Evolutionary conservation across 2,113 vertebrate species (phyloP), one percentile per base, ranked within the genome.

Genomic region (Pardalotus punctatus): DNA sequence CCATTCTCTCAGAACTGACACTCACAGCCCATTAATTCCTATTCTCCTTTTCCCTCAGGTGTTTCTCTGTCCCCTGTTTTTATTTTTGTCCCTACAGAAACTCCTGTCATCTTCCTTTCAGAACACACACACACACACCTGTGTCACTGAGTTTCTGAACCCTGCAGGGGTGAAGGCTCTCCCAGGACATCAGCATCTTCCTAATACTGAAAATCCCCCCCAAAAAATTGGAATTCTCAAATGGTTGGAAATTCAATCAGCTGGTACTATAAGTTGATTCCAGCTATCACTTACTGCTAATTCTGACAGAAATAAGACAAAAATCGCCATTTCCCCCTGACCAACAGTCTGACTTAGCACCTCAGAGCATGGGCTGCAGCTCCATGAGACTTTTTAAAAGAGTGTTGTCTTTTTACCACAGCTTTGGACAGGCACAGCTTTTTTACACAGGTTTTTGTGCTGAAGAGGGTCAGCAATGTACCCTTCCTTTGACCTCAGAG

Each of bases 121-220:
- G 17, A 19, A 6, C 45, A 60, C 4, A 56, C 4, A 22, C 53
- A 60, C 8, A 38, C 21, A 42, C 3, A 33, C 0, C 0, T 7
- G 4, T 28, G 21, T 11, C 28, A n/a, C 3, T 21, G 25, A 40
- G 28, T 15, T 47, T 64, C 54, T 90, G 57, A 64, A 12, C 14
- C 54, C 58, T 27, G 18, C 4, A 18, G 13, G 16, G n/a, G 10
- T 29, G 18, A 83, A 67, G 27, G 12, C 9, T 2, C 28, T 25
- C 57, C 14, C 35, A 62, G 20, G 17, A 48, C 31, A 69, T 12
- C 61, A 89, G 18, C 38, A 69, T 31, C 20, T 27, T 40, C 40
- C 21, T 25, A 13, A 12, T 15, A 5, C 0, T 71, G 35, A 69
- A 70, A 88, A 85, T 42, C 43, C 16, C 42, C n/a, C n/a, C n/a